Base-by-base conservation (phyloP, 2,113 vertebrate species). In the Thinocorus orbignyianus region DNA sequence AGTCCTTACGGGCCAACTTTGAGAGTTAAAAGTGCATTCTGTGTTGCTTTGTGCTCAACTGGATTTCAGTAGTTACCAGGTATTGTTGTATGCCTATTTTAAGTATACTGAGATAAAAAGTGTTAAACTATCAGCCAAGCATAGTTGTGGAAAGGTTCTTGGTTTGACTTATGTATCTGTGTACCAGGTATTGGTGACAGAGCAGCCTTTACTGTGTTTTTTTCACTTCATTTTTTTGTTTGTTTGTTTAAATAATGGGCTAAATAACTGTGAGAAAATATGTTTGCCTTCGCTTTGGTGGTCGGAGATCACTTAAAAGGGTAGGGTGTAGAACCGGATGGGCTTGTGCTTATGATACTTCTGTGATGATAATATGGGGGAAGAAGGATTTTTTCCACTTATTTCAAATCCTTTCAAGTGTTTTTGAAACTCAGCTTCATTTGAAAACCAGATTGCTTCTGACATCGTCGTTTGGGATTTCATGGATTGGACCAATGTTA, bases 111-210 rank as follows among this genome's bases (percentile, higher is more conserved):
- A 68, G 61, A 37, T 91, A 61, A 62, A 92, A 81, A 71, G 48
- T 64, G 48, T 83, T 72, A 26, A 76, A 23, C 79, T 76, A 18
- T 19, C 58, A 92, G 81, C 41, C 65, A 39, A 7, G 31, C 22
- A 31, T 33, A 55, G 52, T 3, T 71, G 48, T 64, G 73, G 74
- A 68, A 79, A 91, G 86, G 81, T 84, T 51, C 61, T 46, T 73
- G 76, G 66, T 77, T 10, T 52, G 17, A 64, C 13, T 42, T 48
- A 7, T 70, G 41, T 64, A 16, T 61, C 51, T 88, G 64, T 73
- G 58, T 60, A 74, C 69, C 46, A 68, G 80, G 13, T 83, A 72
- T 26, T 91, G 93, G 81, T 97, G 86, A 88, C 77, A 91, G 83
- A 95, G 77, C 86, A 95, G 51, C 51, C 88, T 93, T 77, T 28